Conservation (phyloP, 2,888 invertebrate genomes). For the Meiosimyza decipiens region DNA sequence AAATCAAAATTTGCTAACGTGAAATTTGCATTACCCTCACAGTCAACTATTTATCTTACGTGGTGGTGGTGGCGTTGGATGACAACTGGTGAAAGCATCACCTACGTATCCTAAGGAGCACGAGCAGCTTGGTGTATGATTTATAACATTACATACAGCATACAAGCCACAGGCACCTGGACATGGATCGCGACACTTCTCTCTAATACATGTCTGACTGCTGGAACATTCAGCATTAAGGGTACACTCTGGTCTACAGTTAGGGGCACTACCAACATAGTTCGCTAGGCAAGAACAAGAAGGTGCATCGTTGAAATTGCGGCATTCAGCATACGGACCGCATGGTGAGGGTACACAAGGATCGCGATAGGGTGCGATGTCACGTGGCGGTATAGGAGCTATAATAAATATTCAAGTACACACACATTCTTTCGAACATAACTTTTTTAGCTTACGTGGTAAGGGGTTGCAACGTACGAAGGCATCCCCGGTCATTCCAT, state of each 20-base stretch:
- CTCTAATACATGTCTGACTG: constrained; percentile 80
- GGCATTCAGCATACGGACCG: constrained; percentile 76
- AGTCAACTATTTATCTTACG: constrained; percentile 38
- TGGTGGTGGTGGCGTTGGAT: constrained; percentile 53
- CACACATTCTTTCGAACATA: neutral
- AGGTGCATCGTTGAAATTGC: constrained; percentile 71
- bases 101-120: constrained; percentile 79
- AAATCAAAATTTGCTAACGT: neutral
- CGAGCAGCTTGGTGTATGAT: constrained; percentile 80
- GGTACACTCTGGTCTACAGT: constrained; percentile 77
- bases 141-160: constrained; percentile 74
- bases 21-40: neutral
- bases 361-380: constrained; percentile 61
- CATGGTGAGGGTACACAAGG: constrained; percentile 76
- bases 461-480: constrained; percentile 74
- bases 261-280: constrained; percentile 78
- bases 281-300: constrained; percentile 75
- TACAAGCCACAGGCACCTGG: constrained; percentile 80
- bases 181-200: constrained; percentile 83
- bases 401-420: constrained; percentile 13
- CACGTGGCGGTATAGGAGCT: constrained; percentile 52
- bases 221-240: constrained; percentile 81
- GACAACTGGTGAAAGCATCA: constrained; percentile 76
- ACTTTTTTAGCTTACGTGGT: constrained; percentile 63
- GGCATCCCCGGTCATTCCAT: constrained; percentile 79